phyloP scores from a whole-genome alignment of 2,888 invertebrate species.

The Megastigmus dorsalis region DNA sequence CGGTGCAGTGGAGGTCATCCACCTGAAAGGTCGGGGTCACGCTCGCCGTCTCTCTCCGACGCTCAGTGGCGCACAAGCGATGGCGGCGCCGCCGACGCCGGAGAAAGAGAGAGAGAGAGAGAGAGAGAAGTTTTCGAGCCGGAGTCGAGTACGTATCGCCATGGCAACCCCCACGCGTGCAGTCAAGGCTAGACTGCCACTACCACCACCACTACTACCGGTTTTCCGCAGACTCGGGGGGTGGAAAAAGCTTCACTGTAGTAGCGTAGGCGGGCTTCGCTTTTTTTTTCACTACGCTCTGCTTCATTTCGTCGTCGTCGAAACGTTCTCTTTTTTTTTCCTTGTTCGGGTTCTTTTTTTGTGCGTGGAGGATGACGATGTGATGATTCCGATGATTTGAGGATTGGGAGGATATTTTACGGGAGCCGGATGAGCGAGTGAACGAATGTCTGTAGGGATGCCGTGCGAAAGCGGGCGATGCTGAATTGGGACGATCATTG shows the following conservation, averaged over 20 bases:
- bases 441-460: no score
- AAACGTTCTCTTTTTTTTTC: not conserved
- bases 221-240: conserved; percentile 1
- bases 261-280: not conserved
- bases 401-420: not conserved
- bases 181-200: conserved; percentile 71
- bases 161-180: conserved; percentile 69
- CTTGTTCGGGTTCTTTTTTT: not conserved
- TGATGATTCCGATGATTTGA: not conserved
- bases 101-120: conserved; percentile 41
- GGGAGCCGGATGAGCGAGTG: no score
- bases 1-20: conserved; percentile 74
- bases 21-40: conserved; percentile 75
- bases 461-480: not conserved
- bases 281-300: not conserved
- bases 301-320: not conserved
- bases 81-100: not conserved
- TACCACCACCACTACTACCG: conserved; percentile 19
- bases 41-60: conserved; percentile 62
- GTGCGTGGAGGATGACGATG: not conserved
- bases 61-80: no score
- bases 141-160: conserved; percentile 63
- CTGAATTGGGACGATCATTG: conserved; percentile 8
- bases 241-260: conserved; percentile 17
- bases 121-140: conserved; percentile 39